Percentiles rank a stretch among this genome's conserved stretches.
Evolutionary conservation across 2,888 invertebrate genomes (phyloP).

Genomic region (Acleris emargana): DNA sequence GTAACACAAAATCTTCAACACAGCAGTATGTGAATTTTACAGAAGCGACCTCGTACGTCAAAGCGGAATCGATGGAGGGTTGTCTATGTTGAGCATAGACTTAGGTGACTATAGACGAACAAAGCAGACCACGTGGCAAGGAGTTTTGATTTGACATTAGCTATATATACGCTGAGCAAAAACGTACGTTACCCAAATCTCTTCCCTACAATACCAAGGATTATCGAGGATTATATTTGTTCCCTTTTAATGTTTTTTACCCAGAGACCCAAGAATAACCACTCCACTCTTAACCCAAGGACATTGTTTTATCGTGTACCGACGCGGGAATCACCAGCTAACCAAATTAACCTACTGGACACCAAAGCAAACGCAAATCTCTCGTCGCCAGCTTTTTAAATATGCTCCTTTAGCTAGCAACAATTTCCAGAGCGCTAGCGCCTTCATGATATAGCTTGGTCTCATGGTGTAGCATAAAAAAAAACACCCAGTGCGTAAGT

Average conservation of each 20-base stretch:
- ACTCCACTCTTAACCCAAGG: too few relatives aligned
- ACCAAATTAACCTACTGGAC: neutral
- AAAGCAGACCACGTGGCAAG: neutral
- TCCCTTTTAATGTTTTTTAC: too few relatives aligned
- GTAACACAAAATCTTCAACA: constrained; percentile 74
- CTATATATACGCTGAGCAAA: neutral
- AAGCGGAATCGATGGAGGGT: constrained; percentile 1
- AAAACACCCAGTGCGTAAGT: constrained; percentile 76
- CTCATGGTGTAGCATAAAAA: constrained; percentile 51
- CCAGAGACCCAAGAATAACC: too few relatives aligned
- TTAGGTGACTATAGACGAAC: constrained; percentile 1
- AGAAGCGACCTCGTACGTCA: constrained; percentile 10
- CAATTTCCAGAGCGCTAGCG: neutral
- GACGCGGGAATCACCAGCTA: neutral
- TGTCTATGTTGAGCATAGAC: neutral
- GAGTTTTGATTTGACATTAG: neutral
- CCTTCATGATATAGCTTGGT: constrained; percentile 5
- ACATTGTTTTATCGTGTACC: neutral
- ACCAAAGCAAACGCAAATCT: neutral
- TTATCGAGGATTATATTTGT: too few relatives aligned
- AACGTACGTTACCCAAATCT: too few relatives aligned
- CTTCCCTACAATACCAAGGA: too few relatives aligned
- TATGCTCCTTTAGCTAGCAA: neutral
- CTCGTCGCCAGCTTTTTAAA: neutral
- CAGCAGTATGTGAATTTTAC: constrained; percentile 46